Evolutionary conservation across 2,888 invertebrate genomes (phyloP), one percentile per base, ranked within the genome.

Genomic region (Andrena trimmerana): DNA sequence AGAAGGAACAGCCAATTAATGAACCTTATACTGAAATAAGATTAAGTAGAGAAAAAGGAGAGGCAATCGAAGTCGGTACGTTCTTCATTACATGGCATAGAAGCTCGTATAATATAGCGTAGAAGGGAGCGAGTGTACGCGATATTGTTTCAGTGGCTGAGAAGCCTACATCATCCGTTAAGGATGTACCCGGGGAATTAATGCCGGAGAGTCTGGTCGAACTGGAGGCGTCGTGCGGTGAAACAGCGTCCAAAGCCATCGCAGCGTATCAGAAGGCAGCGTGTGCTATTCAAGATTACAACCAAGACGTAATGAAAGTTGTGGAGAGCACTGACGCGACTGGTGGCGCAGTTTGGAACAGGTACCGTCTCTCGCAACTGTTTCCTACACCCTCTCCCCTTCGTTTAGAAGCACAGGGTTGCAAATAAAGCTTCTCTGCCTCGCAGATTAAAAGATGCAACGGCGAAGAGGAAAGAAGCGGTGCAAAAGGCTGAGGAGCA

Each of bases 181-280:
- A 89, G 68, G 77, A 86, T 71, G 62, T 90, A 6, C 83, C 87
- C 6, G 80, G 90, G 2, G 91, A 90, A 50, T 87, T 92, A 52
- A 87, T 93, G 71, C 90, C 94, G 0, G 93, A 93, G 60, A 94
- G 94, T 76, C 93, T 96, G 33, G 92, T 94, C 6, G 96, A 96
- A 59, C 91, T 96, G 16, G 96, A 96, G 90, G 94, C 94, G 80
- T 94, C 94, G 85, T 95, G 96, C 33, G 95, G 95, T 72, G 90
- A 95, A 78, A 94, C 95, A 7, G 95, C 96, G 4, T 94, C 96
- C 70, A 94, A 95, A 27, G 97, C 97, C 1, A 95, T 97, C 6
- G 95, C 96, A 90, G 96, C 96, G 78, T 97, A 96, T 90, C 96
- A 96, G 80, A 94, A 95, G 83, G 97, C 97, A 0, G 95, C 96